Evolutionary conservation across 2,888 invertebrate species (phyloP).

Genomic region (Microdon myrmicae): DNA sequence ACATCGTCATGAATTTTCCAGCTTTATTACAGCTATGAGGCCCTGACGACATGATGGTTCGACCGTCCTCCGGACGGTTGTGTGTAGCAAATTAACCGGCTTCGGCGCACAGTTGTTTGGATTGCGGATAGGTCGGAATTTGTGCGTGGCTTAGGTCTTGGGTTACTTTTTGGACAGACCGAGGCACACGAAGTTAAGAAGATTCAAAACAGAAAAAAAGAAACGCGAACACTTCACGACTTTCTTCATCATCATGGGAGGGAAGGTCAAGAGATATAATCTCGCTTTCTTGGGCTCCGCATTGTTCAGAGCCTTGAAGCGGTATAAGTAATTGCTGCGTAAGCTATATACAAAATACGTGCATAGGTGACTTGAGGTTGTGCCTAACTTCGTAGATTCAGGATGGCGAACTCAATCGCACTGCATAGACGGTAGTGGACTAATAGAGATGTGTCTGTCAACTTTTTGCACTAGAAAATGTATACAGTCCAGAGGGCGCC

Average conservation of each 20-base stretch:
- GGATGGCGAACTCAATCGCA: no score
- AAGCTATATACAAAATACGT: constrained; percentile 44
- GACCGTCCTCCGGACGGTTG: background rate
- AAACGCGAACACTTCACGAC: no score
- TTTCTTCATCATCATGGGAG: no score
- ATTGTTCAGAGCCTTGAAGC: constrained; percentile 15
- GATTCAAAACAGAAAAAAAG: no score
- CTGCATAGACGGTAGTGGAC: no score
- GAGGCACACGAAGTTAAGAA: constrained; percentile 36
- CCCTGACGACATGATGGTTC: constrained; percentile 28
- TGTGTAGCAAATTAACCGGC: constrained; percentile 35
- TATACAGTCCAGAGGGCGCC: no score
- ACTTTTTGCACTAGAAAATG: no score
- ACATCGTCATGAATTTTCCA: constrained; percentile 51
- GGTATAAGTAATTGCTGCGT: constrained; percentile 49
- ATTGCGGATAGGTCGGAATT: constrained; percentile 39
- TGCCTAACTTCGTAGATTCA: no score
- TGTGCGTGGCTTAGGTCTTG: constrained; percentile 51
- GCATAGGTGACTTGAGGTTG: constrained; percentile 35
- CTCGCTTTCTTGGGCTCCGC: constrained; percentile 19
- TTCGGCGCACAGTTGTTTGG: constrained; percentile 36
- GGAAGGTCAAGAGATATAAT: constrained; percentile 41
- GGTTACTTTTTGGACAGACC: constrained; percentile 47
- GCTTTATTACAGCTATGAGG: constrained; percentile 36
- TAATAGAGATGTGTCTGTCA: no score